Evolutionary conservation across 64 coral and sea anemone species (phyloP), one percentile per base, ranked within the genome.

Genomic region (Catalaphyllia jardinei): DNA sequence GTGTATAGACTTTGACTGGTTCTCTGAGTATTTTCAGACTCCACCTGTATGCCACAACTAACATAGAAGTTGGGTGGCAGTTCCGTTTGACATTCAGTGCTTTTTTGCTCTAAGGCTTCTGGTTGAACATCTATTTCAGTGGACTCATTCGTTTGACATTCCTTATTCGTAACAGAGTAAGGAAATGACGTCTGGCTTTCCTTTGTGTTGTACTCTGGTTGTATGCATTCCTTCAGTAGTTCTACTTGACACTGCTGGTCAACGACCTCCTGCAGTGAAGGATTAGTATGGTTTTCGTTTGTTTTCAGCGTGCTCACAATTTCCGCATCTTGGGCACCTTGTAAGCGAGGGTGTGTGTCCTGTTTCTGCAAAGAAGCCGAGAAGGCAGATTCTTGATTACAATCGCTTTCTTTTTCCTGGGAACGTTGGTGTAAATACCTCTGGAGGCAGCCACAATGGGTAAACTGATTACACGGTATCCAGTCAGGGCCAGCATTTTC

Each of bases 11-110:
- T 46, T 46, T 46, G 42, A 46, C 42, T 46, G 42, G 4, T 46
- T 46, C 42, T 46, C 42, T 46, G 42, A 46, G 7, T 46, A 46
- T 46, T 46, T 46, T 46, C 42, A 4, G 0, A 69, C 4, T 69
- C 22, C 0, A 85, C 81, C 24, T 51, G 62, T 20, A 67, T 39
- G 51, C 62, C 81, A 11, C 65, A 63, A n/a, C 33, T 85, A 8
- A n/a, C 20, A 10, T 50, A 85, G 18, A 11, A 35, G 15, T 28
- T 71, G 18, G 81, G 29, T n/a, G 31, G 60, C 1, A 71, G 22
- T 13, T 85, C 81, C 25, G 81, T 85, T 63, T 71, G 81, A 24
- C 62, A 85, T 29, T 85, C 63, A 51, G 28, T 42, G n/a, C 33
- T 71, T 71, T 67, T 38, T 42, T 67, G 19, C 10, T 69, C 22